phyloP scores from a whole-genome alignment of 2,888 invertebrate genomes.

The Mycogona germanica region DNA sequence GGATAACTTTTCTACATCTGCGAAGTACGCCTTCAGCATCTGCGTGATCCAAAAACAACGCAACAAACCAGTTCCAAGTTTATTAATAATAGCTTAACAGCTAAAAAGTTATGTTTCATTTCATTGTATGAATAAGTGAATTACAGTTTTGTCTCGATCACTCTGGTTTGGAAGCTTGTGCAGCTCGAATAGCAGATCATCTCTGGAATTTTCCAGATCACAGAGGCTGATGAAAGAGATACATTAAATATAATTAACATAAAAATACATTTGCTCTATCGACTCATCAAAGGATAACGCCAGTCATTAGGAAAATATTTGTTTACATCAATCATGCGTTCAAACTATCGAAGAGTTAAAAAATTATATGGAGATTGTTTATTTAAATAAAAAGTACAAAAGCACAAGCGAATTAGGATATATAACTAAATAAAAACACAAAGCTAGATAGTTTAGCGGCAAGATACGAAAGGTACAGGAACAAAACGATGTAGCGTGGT shows the following conservation, averaged over 20 bases:
- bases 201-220: constrained; percentile 91
- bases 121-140: constrained; percentile 18
- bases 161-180: constrained; percentile 87
- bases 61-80: too few relatives aligned
- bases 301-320: too few relatives aligned
- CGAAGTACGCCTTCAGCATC: constrained; percentile 90
- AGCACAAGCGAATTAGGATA: too few relatives aligned
- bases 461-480: too few relatives aligned
- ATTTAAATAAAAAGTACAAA: too few relatives aligned
- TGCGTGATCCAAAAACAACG: constrained; percentile 21
- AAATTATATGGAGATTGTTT: too few relatives aligned
- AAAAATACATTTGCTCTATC: neutral
- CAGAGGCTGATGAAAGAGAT: constrained; percentile 65
- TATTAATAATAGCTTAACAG: neutral
- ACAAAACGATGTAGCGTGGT: too few relatives aligned
- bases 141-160: constrained; percentile 64
- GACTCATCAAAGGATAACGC: neutral
- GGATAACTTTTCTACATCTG: constrained; percentile 84
- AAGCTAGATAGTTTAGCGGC: too few relatives aligned
- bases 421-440: too few relatives aligned
- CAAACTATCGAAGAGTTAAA: constrained; percentile 5
- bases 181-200: constrained; percentile 86
- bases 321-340: too few relatives aligned
- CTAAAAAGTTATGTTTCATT: neutral
- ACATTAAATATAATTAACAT: neutral